Conservation (phyloP, 2,113 vertebrate species). For the Nesoenas mayeri region DNA sequence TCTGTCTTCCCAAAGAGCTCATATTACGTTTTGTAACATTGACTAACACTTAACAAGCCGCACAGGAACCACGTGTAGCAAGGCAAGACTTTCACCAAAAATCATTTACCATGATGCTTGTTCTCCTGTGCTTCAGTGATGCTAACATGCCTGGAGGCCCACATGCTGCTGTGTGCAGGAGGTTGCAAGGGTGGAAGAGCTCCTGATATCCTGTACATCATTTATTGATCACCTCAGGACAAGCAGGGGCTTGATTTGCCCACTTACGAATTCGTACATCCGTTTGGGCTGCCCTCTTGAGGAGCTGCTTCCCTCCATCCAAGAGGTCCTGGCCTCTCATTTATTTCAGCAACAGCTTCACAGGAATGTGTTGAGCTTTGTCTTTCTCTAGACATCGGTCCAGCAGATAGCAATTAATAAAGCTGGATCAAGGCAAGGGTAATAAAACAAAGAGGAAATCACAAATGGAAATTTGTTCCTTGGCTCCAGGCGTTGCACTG, state of each 20-base stretch:
- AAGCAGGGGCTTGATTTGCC: background rate
- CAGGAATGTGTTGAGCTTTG: background rate
- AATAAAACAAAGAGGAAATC: background rate
- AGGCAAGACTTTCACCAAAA: background rate
- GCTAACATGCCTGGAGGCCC: background rate
- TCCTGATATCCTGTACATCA: background rate
- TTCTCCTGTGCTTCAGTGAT: background rate
- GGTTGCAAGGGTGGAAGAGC: background rate
- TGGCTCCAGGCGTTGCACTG: background rate
- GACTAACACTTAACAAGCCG: background rate
- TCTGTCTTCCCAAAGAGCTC: background rate
- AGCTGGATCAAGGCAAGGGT: background rate
- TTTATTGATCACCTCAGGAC: background rate
- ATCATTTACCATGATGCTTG: background rate
- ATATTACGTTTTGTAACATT: background rate
- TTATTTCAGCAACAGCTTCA: background rate
- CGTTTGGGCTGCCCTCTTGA: background rate
- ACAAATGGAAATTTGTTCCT: background rate
- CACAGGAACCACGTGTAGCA: background rate
- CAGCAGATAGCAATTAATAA: background rate
- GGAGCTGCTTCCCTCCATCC: background rate
- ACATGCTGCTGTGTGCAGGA: background rate
- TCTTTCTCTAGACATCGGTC: background rate
- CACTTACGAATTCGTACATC: background rate
- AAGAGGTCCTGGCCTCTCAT: background rate